Evolutionary conservation across 1,140 invertebrate species (phyloP).

Genomic region (Dreissena rostriformis): DNA sequence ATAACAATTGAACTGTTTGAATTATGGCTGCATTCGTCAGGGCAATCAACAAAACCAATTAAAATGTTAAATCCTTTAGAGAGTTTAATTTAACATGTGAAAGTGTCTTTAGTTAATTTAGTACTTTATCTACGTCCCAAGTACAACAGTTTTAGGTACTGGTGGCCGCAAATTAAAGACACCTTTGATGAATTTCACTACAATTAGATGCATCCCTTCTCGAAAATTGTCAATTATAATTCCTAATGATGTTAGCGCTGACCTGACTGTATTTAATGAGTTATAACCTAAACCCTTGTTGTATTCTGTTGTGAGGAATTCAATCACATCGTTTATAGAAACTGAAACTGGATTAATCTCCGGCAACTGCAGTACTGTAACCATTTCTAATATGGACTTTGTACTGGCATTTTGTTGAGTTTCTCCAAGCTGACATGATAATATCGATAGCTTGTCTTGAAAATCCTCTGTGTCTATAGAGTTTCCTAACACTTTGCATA

Average conservation of each 20-base stretch:
- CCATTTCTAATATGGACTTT: conserved; percentile 15
- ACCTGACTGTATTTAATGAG: conserved; percentile 53
- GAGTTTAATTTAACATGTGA: too few relatives aligned
- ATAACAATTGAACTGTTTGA: conserved; percentile 24
- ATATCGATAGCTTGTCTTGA: conserved; percentile 13
- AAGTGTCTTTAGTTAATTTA: conserved; percentile 20
- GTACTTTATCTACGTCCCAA: conserved; percentile 22
- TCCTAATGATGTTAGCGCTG: conserved; percentile 46
- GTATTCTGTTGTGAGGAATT: not conserved
- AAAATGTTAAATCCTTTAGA: too few relatives aligned
- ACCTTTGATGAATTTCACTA: conserved; percentile 39
- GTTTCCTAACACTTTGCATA: conserved; percentile 23
- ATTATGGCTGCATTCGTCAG: conserved; percentile 13
- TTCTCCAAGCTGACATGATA: conserved; percentile 3
- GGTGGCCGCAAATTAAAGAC: not conserved
- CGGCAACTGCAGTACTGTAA: conserved; percentile 20
- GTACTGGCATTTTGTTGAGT: not conserved
- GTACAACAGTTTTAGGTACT: not conserved
- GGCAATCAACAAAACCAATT: conserved; percentile 7
- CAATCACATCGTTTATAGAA: not conserved
- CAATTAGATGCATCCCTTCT: conserved; percentile 44
- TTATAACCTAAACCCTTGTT: conserved; percentile 39
- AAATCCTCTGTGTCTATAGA: conserved; percentile 6
- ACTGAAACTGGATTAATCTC: not conserved
- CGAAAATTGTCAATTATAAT: conserved; percentile 26